Base-by-base conservation (phyloP, 2,888 invertebrate species). In the Girardia tigrina region DNA sequence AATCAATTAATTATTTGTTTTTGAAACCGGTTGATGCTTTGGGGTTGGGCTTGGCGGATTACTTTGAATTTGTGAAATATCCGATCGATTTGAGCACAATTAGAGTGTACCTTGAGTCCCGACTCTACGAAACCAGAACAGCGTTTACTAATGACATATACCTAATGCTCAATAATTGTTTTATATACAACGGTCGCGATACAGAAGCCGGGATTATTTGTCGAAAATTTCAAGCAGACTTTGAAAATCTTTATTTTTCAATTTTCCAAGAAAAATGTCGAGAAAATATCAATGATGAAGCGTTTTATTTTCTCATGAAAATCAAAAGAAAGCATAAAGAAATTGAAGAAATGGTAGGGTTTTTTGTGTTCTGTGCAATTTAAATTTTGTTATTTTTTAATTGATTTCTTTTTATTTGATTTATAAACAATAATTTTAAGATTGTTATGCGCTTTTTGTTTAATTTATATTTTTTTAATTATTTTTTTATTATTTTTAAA, bases 251-350 rank as follows among this genome's bases (percentile, higher is more conserved):
- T 56, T 56, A 56, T n/a, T 56, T 20, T 56, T 4, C 4, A 12
- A 56, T 56, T 56, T 56, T 56, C n/a, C 4, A 56, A 56, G 56
- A 56, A 56, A 56, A 56, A 56, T 56, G 56, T 23, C 56, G 56
- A 56, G 56, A 56, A 56, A 56, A 4, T 56, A 56, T 56, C n/a
- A 56, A 56, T n/a, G 56, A 56, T 56, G 56, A 56, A 56, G n/a
- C 56, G 23, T 56, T 56, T 4, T 56, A 56, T n/a, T 56, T 56
- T n/a, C 56, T 56, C 6, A 56, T 56, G 56, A 56, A 56, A n/a
- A 56, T 56, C 56, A 56, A 56, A 56, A 4, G 56, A n/a, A 56
- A 56, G 23, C 56, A 56, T 16, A 56, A n/a, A 56, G 56, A 56
- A 56, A 56, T 56, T 23, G 56, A 56, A 56, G 56, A 56, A 56